Evolutionary conservation across 1,140 invertebrate species (phyloP).

Genomic region (Lucilia cuprina): DNA sequence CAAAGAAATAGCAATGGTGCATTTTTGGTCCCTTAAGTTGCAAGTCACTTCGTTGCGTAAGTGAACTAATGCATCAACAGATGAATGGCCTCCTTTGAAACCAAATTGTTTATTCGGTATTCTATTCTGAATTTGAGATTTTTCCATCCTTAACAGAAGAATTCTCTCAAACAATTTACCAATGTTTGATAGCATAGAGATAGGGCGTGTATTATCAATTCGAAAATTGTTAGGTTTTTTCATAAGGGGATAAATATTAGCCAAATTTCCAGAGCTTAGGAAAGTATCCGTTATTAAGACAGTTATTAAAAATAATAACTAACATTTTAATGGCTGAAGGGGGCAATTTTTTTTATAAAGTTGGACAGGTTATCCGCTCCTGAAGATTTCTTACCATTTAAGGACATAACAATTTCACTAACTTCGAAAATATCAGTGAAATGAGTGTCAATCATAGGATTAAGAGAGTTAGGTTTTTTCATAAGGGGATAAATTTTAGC

Average conservation of each 20-base stretch:
- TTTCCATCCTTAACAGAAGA: too few relatives aligned
- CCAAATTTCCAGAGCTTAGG: constrained; percentile 14
- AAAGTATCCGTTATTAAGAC: constrained; percentile 28
- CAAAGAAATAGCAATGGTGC: constrained; percentile 10
- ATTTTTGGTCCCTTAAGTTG: constrained; percentile 1
- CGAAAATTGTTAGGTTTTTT: not conserved
- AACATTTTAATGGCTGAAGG: not conserved
- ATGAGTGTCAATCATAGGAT: too few relatives aligned
- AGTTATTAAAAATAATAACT: constrained; percentile 25
- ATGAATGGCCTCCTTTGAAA: too few relatives aligned
- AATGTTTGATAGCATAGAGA: constrained; percentile 18
- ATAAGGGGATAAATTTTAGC: constrained; percentile 1
- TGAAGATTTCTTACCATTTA: not conserved
- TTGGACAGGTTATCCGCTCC: not conserved
- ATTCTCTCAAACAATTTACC: constrained; percentile 4
- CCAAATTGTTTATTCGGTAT: too few relatives aligned
- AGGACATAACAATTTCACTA: not conserved
- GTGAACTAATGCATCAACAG: not conserved
- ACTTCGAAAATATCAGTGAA: not conserved
- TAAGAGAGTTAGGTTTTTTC: constrained; percentile 10
- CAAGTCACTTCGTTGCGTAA: not conserved
- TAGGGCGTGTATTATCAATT: not conserved
- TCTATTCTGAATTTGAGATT: not conserved
- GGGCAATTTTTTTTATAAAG: not conserved
- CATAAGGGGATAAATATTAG: constrained; percentile 3